These are phyloP conservation scores for Idaea straminata DNA, from an alignment of 2,888 invertebrate species.

Conservation along the genomic window DNA sequence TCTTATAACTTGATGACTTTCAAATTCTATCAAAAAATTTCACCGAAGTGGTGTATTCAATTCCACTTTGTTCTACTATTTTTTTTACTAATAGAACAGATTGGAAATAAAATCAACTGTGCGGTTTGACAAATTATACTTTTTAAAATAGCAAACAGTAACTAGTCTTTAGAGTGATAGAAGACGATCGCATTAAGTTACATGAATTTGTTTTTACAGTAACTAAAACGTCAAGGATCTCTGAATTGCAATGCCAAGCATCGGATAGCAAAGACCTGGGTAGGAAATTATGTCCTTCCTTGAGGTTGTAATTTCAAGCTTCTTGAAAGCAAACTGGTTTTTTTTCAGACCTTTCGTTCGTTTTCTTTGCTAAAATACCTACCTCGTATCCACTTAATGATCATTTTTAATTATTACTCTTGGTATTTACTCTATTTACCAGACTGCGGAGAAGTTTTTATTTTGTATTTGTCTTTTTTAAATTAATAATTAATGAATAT, in stretches of 20 bases:
- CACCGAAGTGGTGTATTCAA: background rate
- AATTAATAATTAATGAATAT: too few species aligned
- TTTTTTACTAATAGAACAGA: background rate
- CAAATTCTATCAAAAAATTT: too few species aligned
- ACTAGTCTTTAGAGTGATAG: too few species aligned
- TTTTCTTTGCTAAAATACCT: background rate
- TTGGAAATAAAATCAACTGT: background rate
- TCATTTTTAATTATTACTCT: too few species aligned
- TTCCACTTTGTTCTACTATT: background rate
- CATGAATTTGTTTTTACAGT: background rate
- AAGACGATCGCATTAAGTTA: too few species aligned
- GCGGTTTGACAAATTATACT: background rate
- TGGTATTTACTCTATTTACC: too few species aligned
- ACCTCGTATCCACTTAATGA: too few species aligned
- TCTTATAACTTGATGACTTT: too few species aligned
- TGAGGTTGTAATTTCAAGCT: constrained; percentile 17
- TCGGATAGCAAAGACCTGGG: constrained; percentile 16
- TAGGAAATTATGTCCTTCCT: constrained; percentile 19
- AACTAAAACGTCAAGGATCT: background rate
- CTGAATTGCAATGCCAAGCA: constrained; percentile 13
- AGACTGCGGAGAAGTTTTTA: too few species aligned
- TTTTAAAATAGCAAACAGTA: background rate
- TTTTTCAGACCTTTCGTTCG: background rate
- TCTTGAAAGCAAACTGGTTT: constrained; percentile 7
- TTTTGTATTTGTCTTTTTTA: too few species aligned